Evolutionary conservation across 2,797 vertebrate species (phyloP), one percentile per base, ranked within the genome.

Genomic region (Trachurus trachurus): DNA sequence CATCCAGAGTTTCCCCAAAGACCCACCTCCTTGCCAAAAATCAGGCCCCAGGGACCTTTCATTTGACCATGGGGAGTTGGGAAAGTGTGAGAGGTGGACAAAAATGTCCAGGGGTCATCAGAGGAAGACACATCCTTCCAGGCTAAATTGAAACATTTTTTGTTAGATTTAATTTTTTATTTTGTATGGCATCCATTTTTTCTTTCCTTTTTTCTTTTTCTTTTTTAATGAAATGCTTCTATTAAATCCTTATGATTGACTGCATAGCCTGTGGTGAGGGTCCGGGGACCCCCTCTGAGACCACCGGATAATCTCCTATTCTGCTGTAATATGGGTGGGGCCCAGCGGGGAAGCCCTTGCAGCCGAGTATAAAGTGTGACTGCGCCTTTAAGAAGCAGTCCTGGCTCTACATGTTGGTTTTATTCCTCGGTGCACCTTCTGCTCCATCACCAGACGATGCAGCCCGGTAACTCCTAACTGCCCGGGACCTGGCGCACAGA

Each of bases 331-430:
- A 3, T 53, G 88, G 83, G 72, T 68, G 85, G 72, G 80, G 74
- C 58, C 12, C 75, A 44, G 63, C 0, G 70, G 76, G 79, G 64
- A 81, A 71, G 40, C 59, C 72, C 83, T 57, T 0, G 9, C 21
- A 21, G n/a, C 34, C 0, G 63, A 6, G 0, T 1, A 5, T 8
- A 11, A 26, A 21, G n/a, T 73, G 59, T 11, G 39, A 6, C 80
- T 93, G 91, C 37, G 9, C 73, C 93, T 93, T 94, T 93, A 93
- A 93, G 91, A 85, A 64, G 57, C 82, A 17, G 81, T 19, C 42
- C 76, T 19, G 56, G 37, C 74, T n/a, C 59, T 15, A 72, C 68
- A 9, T 80, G 78, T 45, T 40, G 68, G 2, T 58, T 73, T 85
- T 82, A 58, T 68, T 76, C 63, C 61, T 53, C 78, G 40, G 58